Base-by-base conservation (phyloP, 1,140 invertebrate genomes). In the Chlorops oryzae region DNA sequence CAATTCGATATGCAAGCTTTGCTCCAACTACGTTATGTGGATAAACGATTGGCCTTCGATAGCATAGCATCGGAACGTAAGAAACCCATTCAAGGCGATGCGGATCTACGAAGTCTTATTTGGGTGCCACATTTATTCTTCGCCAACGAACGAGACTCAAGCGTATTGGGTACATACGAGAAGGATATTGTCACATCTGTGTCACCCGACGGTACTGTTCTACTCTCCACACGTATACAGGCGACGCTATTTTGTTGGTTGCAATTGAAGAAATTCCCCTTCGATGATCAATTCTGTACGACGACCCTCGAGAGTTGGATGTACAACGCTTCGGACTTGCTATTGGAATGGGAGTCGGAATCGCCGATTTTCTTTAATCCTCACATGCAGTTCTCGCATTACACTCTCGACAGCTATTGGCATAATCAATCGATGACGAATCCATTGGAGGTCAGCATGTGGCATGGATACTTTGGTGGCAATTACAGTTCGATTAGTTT, bases 301-400 rank as follows among this genome's bases (percentile, higher is more conserved):
- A 74, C 88, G 48, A 78, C 81, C 38, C 79, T 88, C 51, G 84
- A 86, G 66, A 87, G 85, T 62, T 88, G 86, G 86, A 85, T 83
- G 48, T 81, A 87, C 63, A 86, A 85, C 59, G 77, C 81, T 2
- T 78, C 79, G 22, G 81, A 87, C 55, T 76, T 90, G 57, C 65
- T 78, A 25, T 59, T 90, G 5, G 74, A 79, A 57, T 90, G 87
- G 87, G 80, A 83, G 55, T 75, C 78, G 24, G 74, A 81, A 22
- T 76, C 78, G 46, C 83, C 86, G 17, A 81, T 88, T 7, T 77
- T 80, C 13, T 72, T 89, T 12, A 85, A 85, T 3, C 75, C 79
- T 9, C 81, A 87, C 52, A 66, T 88, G 22, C 85, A 88, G 63
- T 72, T 90, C 23, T 87, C 86, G 0, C 86, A 89, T 64, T 90